Evolutionary conservation across 1,140 invertebrate genomes (phyloP), one percentile per base, ranked within the genome.

Genomic region (Cherax destructor): DNA sequence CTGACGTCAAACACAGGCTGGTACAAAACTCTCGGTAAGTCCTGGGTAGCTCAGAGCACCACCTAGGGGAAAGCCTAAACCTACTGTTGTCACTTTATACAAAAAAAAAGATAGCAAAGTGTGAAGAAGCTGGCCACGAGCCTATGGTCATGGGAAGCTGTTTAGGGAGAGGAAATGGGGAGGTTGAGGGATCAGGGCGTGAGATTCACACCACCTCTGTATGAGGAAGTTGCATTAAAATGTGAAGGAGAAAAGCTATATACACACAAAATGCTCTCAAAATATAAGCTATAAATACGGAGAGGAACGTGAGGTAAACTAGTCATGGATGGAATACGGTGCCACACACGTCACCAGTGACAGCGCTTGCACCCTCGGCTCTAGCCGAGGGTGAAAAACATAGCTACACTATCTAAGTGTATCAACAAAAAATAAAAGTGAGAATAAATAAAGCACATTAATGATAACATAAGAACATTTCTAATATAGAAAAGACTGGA

Each of bases 301-400:
- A 79, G 85, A 87, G 85, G 85, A 87, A 87, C 85, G 76, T 87
- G 85, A 87, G 85, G 85, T 87, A 87, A 87, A 87, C 85, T 79
- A 87, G 85, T 87, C 85, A 87, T 87, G 85, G 85, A 87, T 87
- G 85, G 85, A 87, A 77, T 87, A 87, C 76, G 85, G 85, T 87
- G 85, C 72, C 72, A 87, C 85, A 77, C 85, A 87, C 85, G 76
- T 79, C 72, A 79, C 74, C 85, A 87, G 85, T 76, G 50, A 78
- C 74, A 77, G 74, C 76, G 85, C 85, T 65, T 87, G 85, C 85
- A 59, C 85, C 85, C 85, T 13, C 85, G 74, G 59, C 85, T 74
- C 74, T 49, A 87, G 74, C 85, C 74, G 85, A 77, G 76, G 76
- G 76, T 65, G 72, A 79, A 61, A 87, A 87, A 87, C 85, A 59